Evolutionary conservation across 2,888 invertebrate species (phyloP).

Genomic region (Anthophora plumipes): DNA sequence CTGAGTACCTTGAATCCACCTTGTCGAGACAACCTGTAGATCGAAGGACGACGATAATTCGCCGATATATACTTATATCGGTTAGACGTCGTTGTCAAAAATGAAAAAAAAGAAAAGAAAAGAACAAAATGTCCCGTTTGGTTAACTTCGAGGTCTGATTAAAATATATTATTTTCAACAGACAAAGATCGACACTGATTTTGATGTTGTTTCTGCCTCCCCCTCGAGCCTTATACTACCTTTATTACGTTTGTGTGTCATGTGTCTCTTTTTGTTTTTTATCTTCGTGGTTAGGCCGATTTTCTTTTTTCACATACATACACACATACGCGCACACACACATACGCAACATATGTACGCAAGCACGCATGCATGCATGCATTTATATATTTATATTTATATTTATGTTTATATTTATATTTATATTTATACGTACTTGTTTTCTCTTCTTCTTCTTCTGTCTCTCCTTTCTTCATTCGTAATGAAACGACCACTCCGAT

Average conservation of each 20-base stretch:
- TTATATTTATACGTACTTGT: slow-evolving; percentile 28
- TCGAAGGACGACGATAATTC: slow-evolving; percentile 18
- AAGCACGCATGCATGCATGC: no score
- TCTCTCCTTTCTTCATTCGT: slow-evolving; percentile 22
- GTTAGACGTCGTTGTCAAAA: slow-evolving; percentile 17
- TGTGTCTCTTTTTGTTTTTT: no score
- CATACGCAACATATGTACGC: no score
- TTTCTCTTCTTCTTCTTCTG: neutral
- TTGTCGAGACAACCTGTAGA: neutral
- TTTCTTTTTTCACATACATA: slow-evolving; percentile 29
- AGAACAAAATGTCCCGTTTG: no score
- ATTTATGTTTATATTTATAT: neutral
- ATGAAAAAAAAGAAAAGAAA: neutral
- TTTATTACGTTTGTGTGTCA: neutral
- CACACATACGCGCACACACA: neutral
- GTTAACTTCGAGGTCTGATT: no score
- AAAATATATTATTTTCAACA: slow-evolving; percentile 6
- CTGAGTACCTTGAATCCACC: no score
- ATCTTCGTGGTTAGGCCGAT: slow-evolving; percentile 37
- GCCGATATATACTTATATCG: neutral
- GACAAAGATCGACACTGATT: slow-evolving; percentile 2
- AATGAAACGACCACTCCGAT: slow-evolving; percentile 44
- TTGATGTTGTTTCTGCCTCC: slow-evolving; percentile 10
- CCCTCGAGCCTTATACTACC: slow-evolving; percentile 1
- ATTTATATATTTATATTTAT: neutral